Base-by-base conservation (phyloP, 2,113 vertebrate species). In the Sapayoa aenigma region DNA sequence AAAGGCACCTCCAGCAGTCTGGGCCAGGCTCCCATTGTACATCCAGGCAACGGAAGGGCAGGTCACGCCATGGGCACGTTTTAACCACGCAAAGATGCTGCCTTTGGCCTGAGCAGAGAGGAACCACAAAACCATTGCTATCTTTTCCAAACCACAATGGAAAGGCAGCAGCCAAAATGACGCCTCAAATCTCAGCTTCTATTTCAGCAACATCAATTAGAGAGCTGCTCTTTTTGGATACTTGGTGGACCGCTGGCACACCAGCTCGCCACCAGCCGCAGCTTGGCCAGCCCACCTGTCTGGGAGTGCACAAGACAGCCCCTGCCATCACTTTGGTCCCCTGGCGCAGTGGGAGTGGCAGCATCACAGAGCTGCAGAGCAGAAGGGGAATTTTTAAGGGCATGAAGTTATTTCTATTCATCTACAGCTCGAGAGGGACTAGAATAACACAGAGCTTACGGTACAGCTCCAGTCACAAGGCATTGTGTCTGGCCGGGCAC, bases 91-190 rank as follows among this genome's bases (percentile, higher is more conserved):
- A 50, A 9, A 0, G 76, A 75, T 68, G 92, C 92, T 86, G 90
- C 85, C 49, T 95, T 95, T 96, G 94, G 96, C 92, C 79, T 2
- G 0, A 89, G 94, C 85, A 93, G 93, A 84, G 90, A 92, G 69
- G 93, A 96, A 94, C 95, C 96, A 93, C 96, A 95, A 95, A 97
- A 92, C 95, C 90, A 93, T 74, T 0, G 0, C 92, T 97, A 96
- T 96, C 88, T 95, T 95, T 89, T 96, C 95, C 96, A 96, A 96
- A 96, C 96, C 95, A 84, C 95, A 97, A 86, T 56, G 95, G 88
- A 88, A 90, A 93, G 66, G 56, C 88, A 81, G 92, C 93, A 96
- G 93, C 93, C 95, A 97, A 95, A 97, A 96, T 3, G 90, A 96
- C 69, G 94, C 95, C 94, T 96, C 94, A 97, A 94, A 96, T 96